phyloP scores from a whole-genome alignment of 2,888 invertebrate genomes.

The Sinodicranocentrus sp. region DNA sequence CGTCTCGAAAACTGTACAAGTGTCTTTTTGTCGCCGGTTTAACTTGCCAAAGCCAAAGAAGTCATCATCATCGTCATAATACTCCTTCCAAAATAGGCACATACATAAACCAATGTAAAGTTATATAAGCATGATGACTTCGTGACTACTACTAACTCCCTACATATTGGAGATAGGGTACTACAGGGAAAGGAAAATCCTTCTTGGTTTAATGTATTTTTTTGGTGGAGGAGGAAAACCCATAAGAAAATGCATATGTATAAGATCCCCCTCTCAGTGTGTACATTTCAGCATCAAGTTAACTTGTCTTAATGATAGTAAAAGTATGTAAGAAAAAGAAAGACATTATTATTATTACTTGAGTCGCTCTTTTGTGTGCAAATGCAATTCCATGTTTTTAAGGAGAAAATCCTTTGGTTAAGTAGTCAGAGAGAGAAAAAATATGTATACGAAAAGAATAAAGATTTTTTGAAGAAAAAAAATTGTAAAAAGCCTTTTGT shows the following conservation, averaged over 20 bases:
- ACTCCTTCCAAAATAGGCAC: background rate
- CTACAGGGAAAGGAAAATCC: conserved; percentile 17
- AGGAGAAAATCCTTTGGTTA: conserved; percentile 38
- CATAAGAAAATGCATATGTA: conserved; percentile 56
- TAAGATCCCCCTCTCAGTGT: conserved; percentile 18
- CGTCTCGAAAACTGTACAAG: background rate
- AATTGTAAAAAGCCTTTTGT: conserved; percentile 48
- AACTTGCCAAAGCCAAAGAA: conserved; percentile 49
- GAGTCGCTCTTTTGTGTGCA: background rate
- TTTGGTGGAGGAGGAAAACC: conserved; percentile 26
- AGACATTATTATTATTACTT: conserved; percentile 49
- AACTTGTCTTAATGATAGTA: conserved; percentile 49
- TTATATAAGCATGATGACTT: too few relatives aligned
- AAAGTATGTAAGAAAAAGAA: conserved; percentile 24
- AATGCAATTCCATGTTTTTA: conserved; percentile 55
- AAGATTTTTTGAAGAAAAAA: conserved; percentile 30
- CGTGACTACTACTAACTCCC: background rate
- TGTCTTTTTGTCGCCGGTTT: conserved; percentile 49
- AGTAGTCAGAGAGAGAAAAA: conserved; percentile 18
- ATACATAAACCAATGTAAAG: too few relatives aligned
- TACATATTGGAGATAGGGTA: background rate
- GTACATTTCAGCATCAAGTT: conserved; percentile 49
- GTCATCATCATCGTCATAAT: conserved; percentile 53
- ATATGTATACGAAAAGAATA: conserved; percentile 25
- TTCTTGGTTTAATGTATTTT: conserved; percentile 42